Evolutionary conservation across 1,140 invertebrate species (phyloP).

Genomic region (Conus ventricosus): DNA sequence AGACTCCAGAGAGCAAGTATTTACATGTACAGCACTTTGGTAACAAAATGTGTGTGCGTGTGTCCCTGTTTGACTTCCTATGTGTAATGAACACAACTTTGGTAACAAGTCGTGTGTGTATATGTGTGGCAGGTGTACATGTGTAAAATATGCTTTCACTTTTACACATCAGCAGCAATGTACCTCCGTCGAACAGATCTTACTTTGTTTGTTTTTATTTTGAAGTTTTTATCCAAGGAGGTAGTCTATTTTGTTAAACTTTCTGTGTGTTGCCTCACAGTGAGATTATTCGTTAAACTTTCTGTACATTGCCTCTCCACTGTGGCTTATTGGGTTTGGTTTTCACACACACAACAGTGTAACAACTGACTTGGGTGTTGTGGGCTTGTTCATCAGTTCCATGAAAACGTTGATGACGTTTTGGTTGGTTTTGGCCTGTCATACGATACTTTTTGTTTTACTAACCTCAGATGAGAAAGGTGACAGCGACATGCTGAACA

Average conservation of each 20-base stretch:
- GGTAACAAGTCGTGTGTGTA: not conserved
- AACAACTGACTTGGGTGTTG: no score
- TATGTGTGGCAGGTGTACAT: no score
- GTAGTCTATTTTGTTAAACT: no score
- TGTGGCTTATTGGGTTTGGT: not conserved
- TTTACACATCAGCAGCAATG: no score
- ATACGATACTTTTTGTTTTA: not conserved
- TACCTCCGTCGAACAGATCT: no score
- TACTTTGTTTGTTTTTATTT: no score
- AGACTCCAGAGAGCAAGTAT: not conserved
- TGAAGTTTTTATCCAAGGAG: no score
- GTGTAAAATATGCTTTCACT: no score
- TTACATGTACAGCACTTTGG: constrained; percentile 15
- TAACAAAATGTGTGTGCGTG: not conserved
- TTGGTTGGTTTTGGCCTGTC: no score
- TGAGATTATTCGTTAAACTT: not conserved
- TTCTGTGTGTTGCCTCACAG: no score
- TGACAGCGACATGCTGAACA: constrained; percentile 29
- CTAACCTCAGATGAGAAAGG: constrained; percentile 34
- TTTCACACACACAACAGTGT: not conserved
- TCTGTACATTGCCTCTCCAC: not conserved
- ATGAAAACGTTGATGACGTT: not conserved
- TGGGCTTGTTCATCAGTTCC: no score
- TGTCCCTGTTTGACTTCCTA: not conserved
- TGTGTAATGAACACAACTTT: not conserved